Evolutionary conservation across 2,113 vertebrate genomes (phyloP).

Genomic region (Himantopus leucocephalus): DNA sequence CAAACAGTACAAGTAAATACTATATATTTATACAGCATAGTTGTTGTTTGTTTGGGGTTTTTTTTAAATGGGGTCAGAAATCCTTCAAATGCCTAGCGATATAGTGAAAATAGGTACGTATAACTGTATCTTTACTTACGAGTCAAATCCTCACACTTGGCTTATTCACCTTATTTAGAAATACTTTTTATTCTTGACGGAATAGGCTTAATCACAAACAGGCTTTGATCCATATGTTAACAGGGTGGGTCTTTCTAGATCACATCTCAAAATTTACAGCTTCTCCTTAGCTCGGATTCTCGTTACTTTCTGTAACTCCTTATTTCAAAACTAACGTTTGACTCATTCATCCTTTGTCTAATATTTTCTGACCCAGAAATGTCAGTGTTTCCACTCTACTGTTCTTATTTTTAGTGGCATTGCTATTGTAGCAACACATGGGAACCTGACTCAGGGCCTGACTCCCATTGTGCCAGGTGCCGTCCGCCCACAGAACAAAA

Average conservation of each 20-base stretch:
- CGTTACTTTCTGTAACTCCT: background rate
- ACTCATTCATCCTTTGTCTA: background rate
- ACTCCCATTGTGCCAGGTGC: background rate
- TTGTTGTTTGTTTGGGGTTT: background rate
- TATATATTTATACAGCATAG: background rate
- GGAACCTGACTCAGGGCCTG: background rate
- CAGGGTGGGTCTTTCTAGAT: background rate
- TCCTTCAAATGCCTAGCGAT: background rate
- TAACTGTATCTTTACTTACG: background rate
- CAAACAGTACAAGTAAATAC: background rate
- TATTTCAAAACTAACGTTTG: background rate
- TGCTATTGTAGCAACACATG: background rate
- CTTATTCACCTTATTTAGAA: background rate
- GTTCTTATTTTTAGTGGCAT: background rate
- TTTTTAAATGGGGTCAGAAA: background rate
- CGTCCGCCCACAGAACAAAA: background rate
- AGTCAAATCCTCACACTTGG: background rate
- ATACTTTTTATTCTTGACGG: background rate
- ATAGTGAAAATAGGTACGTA: background rate
- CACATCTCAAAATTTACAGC: background rate
- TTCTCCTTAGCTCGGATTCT: background rate
- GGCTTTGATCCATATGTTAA: background rate
- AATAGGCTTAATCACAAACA: background rate
- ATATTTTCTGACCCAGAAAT: background rate
- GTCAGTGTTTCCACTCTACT: conserved; percentile 17